Base-by-base conservation (phyloP, 2,888 invertebrate species). In the Folsomia manolachei region DNA sequence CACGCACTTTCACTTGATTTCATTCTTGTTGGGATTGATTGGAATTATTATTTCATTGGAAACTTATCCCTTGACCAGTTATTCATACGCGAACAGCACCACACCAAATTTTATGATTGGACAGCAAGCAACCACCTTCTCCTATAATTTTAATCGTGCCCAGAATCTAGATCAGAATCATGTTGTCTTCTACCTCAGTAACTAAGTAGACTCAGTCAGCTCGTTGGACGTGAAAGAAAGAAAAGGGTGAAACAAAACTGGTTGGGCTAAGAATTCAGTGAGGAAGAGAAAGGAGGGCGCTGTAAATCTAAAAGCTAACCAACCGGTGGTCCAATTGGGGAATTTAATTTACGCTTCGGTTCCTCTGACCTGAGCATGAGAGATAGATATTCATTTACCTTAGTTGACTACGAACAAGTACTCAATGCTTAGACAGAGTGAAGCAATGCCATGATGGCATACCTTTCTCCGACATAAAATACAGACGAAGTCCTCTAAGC, bases 271-370 rank as follows among this genome's bases (percentile, higher is more conserved):
- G 7, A 39, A 39, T 39, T 9, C 4, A 39, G 14, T 39, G 39
- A 39, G 4, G 39, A 39, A 39, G 14, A 14, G 39, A 39, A 39
- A 39, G 39, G 39, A 14, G 39, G 14, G 14, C 7, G 39, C 4
- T 39, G 7, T 39, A 39, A 39, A 39, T 19, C 19, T 60, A 64
- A 64, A 27, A 75, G 67, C 68, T 75, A 75, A 75, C 73, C 75
- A 75, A 75, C 71, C 75, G 71, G 71, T 73, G 4, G 39, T 72
- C 69, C 69, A 71, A 75, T 75, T 75, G 69, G 70, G 70, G 71
- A 75, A 75, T 75, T 73, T 75, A 73, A 75, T 75, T 75, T 75
- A 69, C 68, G 66, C 66, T 51, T 51, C 51, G 21, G 39, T 14
- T 39, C 39, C 39, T 39, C 39, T 39, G 39, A 39, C 39, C 39